Evolutionary conservation across 1,140 invertebrate genomes (phyloP), one percentile per base, ranked within the genome.

Genomic region (Archivesica marissinica): DNA sequence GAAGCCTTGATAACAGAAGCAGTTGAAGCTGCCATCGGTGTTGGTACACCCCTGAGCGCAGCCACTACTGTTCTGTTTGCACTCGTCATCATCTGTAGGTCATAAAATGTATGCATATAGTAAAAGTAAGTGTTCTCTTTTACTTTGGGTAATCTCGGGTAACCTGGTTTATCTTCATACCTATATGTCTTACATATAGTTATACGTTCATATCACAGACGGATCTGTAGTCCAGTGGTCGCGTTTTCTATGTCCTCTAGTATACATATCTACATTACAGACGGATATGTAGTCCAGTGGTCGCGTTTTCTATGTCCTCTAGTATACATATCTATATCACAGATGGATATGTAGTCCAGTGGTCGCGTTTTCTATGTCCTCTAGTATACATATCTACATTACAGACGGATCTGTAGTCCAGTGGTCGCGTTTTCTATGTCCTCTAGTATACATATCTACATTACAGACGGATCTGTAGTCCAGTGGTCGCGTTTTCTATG

Each of bases 1-100:
- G 54, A 75, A 87, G 2, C 87, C 88, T 13, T 41, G 2, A 38
- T 52, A 25, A 54, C 89, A 90, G 17, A 78, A 85, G 64, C 89
- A 90, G 0, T 33, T 35, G 56, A 81, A 89, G 23, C 84, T 52
- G 47, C 88, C 89, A 17, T 61, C 28, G 13, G 87, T 88, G 64
- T 90, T 89, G 17, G 70, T 76, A 82, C 89, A 90, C 13, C 56
- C 33, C 17, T 89, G 87, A 11, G 61, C 25, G 64, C 88, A 89
- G 0, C 50, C 61, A 25, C 47, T 39, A 1, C 33, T 77, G n/a
- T 64, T 54, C 59, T 82, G 66, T 17, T 64, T 20, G 70, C 82
- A 85, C 28, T 88, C 86, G 38, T 88, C 66, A 35, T 74, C 38
- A 79, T 88, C 87, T 88, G n/a, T 35, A 85, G 1, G 52, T 50